A percentile compares a stretch with the other conserved stretches of the same genome.
Evolutionary conservation across 2,113 vertebrate species (phyloP).

Genomic region (Polypterus bichir): DNA sequence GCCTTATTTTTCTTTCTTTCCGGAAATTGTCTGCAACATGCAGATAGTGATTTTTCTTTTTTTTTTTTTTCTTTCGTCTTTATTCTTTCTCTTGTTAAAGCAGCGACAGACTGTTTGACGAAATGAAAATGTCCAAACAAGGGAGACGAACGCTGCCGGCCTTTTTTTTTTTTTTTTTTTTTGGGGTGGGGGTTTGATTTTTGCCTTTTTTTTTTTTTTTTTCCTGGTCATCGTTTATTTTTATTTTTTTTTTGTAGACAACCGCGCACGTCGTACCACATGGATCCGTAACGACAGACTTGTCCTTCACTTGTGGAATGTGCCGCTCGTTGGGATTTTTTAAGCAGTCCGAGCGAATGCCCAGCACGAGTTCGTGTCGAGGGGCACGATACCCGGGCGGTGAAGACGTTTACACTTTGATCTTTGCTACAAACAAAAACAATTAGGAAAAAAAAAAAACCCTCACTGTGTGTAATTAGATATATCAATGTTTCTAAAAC

Average conservation of each 20-base stretch:
- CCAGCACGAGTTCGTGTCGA: constrained; percentile 37
- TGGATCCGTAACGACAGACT: constrained; percentile 49
- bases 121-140: constrained; percentile 14
- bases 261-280: constrained; percentile 55
- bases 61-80: constrained; percentile 13
- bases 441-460: constrained; percentile 37
- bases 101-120: constrained; percentile 49
- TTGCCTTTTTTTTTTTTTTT: constrained; percentile 40
- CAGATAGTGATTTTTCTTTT: constrained; percentile 43
- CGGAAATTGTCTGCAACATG: constrained; percentile 40
- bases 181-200: constrained; percentile 24
- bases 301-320: constrained; percentile 64
- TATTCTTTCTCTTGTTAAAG: constrained; percentile 8
- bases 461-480: constrained; percentile 72
- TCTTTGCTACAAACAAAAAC: constrained; percentile 64
- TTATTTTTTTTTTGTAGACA: constrained; percentile 45
- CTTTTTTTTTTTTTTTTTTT: constrained; percentile 24
- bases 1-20: constrained; percentile 75
- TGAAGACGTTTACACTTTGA: constrained; percentile 76
- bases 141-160: neutral
- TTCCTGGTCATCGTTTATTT: constrained; percentile 29
- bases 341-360: constrained; percentile 20
- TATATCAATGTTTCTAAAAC: constrained; percentile 65
- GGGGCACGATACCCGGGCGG: constrained; percentile 56
- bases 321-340: constrained; percentile 54